Evolutionary conservation across 2,797 vertebrate species (phyloP).

Genomic region (Xyrichtys novacula): DNA sequence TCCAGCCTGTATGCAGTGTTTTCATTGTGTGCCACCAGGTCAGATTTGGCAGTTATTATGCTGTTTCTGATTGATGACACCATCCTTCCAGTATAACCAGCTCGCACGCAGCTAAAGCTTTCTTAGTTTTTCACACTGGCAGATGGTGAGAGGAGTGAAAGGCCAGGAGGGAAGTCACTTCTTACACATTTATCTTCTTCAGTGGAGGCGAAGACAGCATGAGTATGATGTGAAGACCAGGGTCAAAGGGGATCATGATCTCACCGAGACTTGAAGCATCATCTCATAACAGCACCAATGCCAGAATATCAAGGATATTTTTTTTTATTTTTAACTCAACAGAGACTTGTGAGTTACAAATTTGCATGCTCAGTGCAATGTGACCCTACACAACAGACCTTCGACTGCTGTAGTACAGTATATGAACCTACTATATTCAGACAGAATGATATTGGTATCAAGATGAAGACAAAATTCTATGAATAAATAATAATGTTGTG

Average conservation of each 20-base stretch:
- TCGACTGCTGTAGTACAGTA: background rate
- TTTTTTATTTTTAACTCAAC: background rate
- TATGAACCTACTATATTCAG: background rate
- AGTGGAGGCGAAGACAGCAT: constrained; percentile 20
- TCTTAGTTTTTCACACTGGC: constrained; percentile 36
- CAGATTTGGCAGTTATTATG: constrained; percentile 31
- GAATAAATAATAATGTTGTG: too few relatives aligned
- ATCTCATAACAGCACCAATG: background rate
- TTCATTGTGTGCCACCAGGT: constrained; percentile 29
- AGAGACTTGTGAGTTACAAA: background rate
- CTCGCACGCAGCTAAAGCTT: constrained; percentile 37
- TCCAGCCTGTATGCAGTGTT: background rate
- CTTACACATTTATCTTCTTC: constrained; percentile 48
- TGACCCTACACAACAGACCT: background rate
- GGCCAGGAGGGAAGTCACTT: constrained; percentile 29
- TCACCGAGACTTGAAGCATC: constrained; percentile 13
- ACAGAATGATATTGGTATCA: background rate
- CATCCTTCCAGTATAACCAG: constrained; percentile 13
- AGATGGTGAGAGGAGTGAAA: constrained; percentile 35
- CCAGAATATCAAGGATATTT: background rate
- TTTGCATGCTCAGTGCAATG: background rate
- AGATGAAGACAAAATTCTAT: background rate
- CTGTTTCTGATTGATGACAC: constrained; percentile 54
- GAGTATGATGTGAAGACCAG: constrained; percentile 9
- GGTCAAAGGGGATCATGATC: constrained; percentile 24